Evolutionary conservation across 35 echinoderm and acorn worm genomes (phyloP), one percentile per base, ranked within the genome.

Genomic region (Strongylocentrotus purpuratus): DNA sequence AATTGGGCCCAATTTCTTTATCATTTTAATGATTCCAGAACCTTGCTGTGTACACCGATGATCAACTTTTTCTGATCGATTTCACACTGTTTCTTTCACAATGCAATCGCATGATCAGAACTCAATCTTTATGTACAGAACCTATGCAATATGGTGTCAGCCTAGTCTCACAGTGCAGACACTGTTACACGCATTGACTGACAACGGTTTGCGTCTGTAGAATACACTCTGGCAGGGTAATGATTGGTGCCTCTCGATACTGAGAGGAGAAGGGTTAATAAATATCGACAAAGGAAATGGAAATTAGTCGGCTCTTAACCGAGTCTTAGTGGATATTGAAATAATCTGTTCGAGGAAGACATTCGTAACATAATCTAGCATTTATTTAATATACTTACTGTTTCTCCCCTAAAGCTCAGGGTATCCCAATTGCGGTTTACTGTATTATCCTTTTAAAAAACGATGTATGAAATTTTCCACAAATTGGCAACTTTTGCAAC

Each of bases 341-440:
- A 78, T 78, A 78, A 78, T 78, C 65, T 78, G 28, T 78, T n/a
- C 65, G 20, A 28, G 65, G 65, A 78, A 78, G 65, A 78, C 65
- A 78, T 78, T 78, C 65, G 65, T 78, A 78, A 78, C 65, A 78
- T 78, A 78, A 78, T 78, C 65, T 78, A 78, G 20, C 22, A 78
- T 78, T 22, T 78, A 78, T 78, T 78, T 78, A n/a, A 78, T 78
- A 78, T 22, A 78, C n/a, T 78, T 78, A 78, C 65, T 78, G 65
- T 22, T 78, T 78, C 65, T 78, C 28, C 8, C 65, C 5, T 18
- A 78, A 78, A 78, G 65, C 65, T 28, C 6, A n/a, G 65, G 65
- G 65, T 78, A 78, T 78, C 20, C 25, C 5, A 78, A 1, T 78
- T 78, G n/a, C 20, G 65, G 18, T 28, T 8, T 78, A n/a, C 0